Evolutionary conservation across 2,888 invertebrate genomes (phyloP).

Genomic region (Ornithoptera priamus): DNA sequence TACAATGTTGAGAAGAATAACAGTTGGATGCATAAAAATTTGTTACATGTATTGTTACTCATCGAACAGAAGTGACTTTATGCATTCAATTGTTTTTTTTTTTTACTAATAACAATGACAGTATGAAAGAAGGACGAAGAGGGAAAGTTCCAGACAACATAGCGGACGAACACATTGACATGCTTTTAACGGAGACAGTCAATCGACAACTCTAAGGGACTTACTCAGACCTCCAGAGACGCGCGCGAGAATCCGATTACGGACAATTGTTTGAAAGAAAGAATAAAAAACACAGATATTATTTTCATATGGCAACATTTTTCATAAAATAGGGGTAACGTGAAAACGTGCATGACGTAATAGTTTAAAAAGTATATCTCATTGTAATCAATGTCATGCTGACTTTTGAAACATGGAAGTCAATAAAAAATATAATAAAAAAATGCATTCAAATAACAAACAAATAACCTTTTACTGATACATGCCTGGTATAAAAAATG

Average conservation of each 20-base stretch:
- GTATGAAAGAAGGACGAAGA: slow-evolving; percentile 22
- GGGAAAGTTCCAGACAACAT: slow-evolving; percentile 26
- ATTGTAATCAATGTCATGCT: slow-evolving; percentile 39
- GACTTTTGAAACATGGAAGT: slow-evolving; percentile 14
- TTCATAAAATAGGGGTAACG: slow-evolving; percentile 24
- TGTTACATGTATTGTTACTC: not conserved
- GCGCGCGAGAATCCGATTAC: slow-evolving; percentile 74
- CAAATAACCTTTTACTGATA: slow-evolving; percentile 34
- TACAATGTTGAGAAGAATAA: slow-evolving; percentile 13
- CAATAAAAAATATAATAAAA: slow-evolving; percentile 33
- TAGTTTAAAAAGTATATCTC: not conserved
- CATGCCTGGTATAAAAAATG: slow-evolving; percentile 44
- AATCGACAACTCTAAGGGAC: slow-evolving; percentile 50
- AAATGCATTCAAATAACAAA: slow-evolving; percentile 37
- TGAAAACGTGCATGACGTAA: slow-evolving; percentile 49
- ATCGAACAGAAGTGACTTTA: not conserved
- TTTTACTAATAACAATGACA: slow-evolving; percentile 8
- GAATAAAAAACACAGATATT: slow-evolving; percentile 71
- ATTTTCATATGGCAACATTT: slow-evolving; percentile 46
- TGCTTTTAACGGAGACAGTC: slow-evolving; percentile 42
- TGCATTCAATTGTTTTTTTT: slow-evolving; percentile 21
- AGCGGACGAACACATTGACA: slow-evolving; percentile 40
- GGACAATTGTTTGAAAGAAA: slow-evolving; percentile 70
- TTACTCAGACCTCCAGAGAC: slow-evolving; percentile 78
- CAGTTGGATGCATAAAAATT: slow-evolving; percentile 15